Percentiles rank a stretch among this genome's conserved stretches.
Conservation (phyloP, 2,113 vertebrate species). For the Pedionomus torquatus region DNA sequence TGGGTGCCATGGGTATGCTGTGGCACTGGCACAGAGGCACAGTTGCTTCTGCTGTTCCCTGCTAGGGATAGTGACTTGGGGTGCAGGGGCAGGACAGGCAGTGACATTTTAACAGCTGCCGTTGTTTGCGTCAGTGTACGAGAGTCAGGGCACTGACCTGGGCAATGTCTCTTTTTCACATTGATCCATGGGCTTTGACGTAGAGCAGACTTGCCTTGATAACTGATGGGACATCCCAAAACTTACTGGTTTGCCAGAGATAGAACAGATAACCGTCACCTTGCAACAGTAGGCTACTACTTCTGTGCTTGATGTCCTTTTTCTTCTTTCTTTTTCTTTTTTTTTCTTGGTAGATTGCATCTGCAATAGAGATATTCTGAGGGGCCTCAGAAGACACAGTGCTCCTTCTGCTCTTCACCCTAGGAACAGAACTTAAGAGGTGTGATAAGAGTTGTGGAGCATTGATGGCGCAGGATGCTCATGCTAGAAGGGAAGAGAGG, state of each 20-base stretch:
- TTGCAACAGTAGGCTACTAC: background rate
- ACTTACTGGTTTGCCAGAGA: background rate
- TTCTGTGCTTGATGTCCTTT: background rate
- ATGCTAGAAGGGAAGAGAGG: background rate
- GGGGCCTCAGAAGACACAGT: background rate
- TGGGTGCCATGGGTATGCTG: background rate
- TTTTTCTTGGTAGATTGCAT: background rate
- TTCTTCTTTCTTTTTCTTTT: background rate
- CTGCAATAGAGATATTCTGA: background rate
- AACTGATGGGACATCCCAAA: background rate
- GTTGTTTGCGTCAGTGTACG: background rate
- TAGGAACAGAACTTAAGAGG: background rate
- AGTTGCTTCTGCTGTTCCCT: background rate
- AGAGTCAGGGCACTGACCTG: constrained; percentile 33
- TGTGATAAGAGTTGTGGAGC: background rate
- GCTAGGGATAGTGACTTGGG: background rate
- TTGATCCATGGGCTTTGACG: background rate
- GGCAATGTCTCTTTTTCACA: background rate
- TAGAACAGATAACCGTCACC: background rate
- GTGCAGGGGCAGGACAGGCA: background rate
- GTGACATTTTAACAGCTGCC: background rate
- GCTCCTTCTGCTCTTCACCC: background rate
- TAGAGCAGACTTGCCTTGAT: background rate
- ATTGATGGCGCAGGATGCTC: background rate
- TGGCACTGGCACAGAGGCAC: background rate